Conservation (phyloP, 2,888 invertebrate genomes). For the Cephus pulcher region DNA sequence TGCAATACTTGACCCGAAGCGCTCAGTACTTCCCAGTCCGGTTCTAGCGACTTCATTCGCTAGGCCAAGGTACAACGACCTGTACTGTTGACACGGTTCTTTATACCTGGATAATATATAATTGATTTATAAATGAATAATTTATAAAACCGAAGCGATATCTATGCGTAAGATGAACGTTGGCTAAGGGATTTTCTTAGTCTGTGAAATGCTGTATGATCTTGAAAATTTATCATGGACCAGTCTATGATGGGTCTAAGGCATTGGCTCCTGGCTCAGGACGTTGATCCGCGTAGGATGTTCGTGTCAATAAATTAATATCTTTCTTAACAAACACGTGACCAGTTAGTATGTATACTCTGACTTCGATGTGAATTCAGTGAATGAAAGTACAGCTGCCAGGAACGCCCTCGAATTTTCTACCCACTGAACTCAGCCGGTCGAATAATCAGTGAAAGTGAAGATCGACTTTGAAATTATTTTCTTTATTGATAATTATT, state of each 20-base stretch:
- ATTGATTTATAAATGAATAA: neutral
- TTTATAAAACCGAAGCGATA: neutral
- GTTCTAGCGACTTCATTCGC: neutral
- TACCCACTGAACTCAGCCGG: neutral
- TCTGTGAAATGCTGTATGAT: neutral
- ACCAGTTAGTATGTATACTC: neutral
- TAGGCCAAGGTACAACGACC: neutral
- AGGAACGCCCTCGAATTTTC: neutral
- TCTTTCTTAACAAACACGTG: neutral
- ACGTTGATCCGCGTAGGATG: neutral
- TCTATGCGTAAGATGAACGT: neutral
- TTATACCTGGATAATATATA: neutral
- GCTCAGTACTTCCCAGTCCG: neutral
- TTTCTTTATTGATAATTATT: neutral
- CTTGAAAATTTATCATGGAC: neutral
- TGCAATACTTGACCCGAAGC: neutral
- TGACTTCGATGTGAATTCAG: neutral
- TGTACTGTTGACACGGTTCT: neutral
- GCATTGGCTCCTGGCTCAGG: neutral
- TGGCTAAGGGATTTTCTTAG: neutral
- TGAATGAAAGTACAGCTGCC: neutral
- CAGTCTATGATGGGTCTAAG: neutral
- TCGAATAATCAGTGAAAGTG: neutral
- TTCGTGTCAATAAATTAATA: neutral
- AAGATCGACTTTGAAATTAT: neutral